phyloP scores from a whole-genome alignment of 2,888 invertebrate genomes.

The Eupithecia subumbrata region DNA sequence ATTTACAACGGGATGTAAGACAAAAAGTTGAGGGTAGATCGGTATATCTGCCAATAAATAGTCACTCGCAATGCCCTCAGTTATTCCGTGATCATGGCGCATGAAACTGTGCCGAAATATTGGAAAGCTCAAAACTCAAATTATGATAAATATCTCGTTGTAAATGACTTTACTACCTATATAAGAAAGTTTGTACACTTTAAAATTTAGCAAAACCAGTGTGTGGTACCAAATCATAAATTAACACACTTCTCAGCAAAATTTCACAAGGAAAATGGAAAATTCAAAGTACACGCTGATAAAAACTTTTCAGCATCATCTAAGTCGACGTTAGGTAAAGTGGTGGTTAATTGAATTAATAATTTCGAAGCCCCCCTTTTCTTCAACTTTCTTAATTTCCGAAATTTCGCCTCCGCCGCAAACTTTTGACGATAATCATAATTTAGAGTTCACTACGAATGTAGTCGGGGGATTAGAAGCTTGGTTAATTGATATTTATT shows the following conservation, averaged over 20 bases:
- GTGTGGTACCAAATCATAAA: neutral
- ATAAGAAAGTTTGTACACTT: too few relatives aligned
- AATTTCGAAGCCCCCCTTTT: constrained; percentile 50
- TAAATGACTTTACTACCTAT: too few relatives aligned
- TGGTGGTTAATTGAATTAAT: constrained; percentile 46
- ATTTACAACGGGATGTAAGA: too few relatives aligned
- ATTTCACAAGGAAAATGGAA: constrained; percentile 18
- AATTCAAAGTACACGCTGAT: constrained; percentile 25
- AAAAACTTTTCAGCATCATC: constrained; percentile 27
- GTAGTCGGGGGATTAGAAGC: constrained; percentile 21
- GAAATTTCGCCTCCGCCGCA: constrained; percentile 54
- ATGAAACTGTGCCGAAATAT: too few relatives aligned
- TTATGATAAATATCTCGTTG: too few relatives aligned
- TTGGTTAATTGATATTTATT: constrained; percentile 5
- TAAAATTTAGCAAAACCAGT: too few relatives aligned
- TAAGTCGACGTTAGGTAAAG: constrained; percentile 35
- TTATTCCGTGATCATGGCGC: too few relatives aligned
- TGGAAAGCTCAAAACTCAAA: too few relatives aligned
- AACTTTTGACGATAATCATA: constrained; percentile 60
- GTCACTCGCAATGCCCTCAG: too few relatives aligned
- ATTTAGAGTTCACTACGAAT: constrained; percentile 39
- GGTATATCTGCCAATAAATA: too few relatives aligned
- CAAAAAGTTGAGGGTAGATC: too few relatives aligned
- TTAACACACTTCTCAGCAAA: neutral
- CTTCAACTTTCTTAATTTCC: constrained; percentile 51